phyloP scores from a whole-genome alignment of 2,888 invertebrate species.

The Megaustenia siamemsis region DNA sequence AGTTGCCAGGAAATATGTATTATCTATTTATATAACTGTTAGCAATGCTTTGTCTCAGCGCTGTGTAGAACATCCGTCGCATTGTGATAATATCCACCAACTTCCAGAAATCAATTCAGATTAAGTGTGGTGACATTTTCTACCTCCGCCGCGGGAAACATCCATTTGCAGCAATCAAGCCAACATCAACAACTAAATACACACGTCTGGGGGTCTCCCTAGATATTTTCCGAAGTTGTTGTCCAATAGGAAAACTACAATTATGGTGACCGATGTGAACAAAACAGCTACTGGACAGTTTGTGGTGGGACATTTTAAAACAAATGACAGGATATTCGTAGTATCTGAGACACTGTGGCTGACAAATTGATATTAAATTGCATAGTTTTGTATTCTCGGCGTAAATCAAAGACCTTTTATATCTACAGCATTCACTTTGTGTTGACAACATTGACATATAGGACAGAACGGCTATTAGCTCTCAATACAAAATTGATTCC shows the following conservation, averaged over 20 bases:
- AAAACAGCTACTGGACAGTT: background rate
- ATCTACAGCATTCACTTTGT: too few relatives aligned
- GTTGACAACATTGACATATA: too few relatives aligned
- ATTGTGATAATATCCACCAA: background rate
- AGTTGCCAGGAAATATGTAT: too few relatives aligned
- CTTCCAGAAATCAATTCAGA: background rate
- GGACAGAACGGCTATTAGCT: too few relatives aligned
- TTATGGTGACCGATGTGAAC: background rate
- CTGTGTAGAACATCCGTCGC: background rate
- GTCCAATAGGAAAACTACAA: background rate
- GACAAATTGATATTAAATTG: background rate
- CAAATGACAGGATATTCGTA: background rate
- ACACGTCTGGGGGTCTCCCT: background rate
- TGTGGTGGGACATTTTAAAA: background rate
- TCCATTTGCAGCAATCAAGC: background rate
- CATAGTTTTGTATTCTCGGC: background rate
- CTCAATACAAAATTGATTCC: too few relatives aligned
- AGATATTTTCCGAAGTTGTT: background rate
- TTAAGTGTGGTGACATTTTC: constrained; percentile 7
- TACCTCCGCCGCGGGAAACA: background rate
- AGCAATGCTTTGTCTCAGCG: background rate
- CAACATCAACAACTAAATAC: background rate
- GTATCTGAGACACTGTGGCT: background rate
- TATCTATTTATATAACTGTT: background rate
- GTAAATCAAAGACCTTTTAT: too few relatives aligned